A percentile compares a stretch with the other conserved stretches of the same genome.
These are phyloP conservation scores for Sebastes nivosus DNA, from an alignment of 2,797 vertebrate species.

Conservation along the genomic window DNA sequence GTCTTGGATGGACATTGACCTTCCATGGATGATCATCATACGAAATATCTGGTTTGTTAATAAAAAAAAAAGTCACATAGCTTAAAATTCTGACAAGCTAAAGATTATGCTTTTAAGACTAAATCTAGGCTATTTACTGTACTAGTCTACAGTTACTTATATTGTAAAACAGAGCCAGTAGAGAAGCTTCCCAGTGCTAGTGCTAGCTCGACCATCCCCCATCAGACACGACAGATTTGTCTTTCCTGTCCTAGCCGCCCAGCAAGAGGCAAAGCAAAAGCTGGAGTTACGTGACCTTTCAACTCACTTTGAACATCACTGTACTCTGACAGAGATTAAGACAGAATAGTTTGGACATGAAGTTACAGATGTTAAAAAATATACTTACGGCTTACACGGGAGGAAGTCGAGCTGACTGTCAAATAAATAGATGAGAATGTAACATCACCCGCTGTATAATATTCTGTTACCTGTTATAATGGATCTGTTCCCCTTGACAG, in stretches of 20 bases:
- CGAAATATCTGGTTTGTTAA: background rate
- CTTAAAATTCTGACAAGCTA: background rate
- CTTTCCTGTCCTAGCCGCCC: background rate
- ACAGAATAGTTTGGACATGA: too few relatives aligned
- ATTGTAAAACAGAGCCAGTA: background rate
- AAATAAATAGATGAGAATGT: too few relatives aligned
- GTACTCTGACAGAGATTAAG: too few relatives aligned
- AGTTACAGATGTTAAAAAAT: too few relatives aligned
- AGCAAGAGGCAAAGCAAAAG: background rate
- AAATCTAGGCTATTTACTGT: background rate
- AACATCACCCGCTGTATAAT: too few relatives aligned
- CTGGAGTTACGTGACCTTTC: background rate
- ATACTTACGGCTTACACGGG: too few relatives aligned
- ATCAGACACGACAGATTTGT: background rate
- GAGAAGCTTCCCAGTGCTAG: background rate
- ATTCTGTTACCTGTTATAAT: too few relatives aligned
- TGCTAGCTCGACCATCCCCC: background rate
- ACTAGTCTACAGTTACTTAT: background rate
- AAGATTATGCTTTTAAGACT: background rate
- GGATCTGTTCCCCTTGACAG: background rate
- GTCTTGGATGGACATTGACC: background rate
- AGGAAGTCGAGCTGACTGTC: too few relatives aligned
- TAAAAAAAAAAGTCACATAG: background rate
- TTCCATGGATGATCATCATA: background rate
- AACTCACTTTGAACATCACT: background rate